Percentiles rank a stretch among this genome's conserved stretches.
Evolutionary conservation across 2,113 vertebrate genomes (phyloP).

Genomic region (Psettodes erumei): DNA sequence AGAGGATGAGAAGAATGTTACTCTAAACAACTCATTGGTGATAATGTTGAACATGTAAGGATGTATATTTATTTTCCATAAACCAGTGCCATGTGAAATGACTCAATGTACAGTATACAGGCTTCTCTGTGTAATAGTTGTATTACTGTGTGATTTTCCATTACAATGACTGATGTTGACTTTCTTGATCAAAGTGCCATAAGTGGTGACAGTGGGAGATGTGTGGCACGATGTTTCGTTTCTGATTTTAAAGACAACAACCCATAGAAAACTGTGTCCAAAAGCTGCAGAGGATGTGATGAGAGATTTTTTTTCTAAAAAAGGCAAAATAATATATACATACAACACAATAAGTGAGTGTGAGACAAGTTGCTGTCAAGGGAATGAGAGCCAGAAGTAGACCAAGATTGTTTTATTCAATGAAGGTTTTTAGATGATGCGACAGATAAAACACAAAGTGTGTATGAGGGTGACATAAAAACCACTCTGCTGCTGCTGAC

Average conservation of each 20-base stretch:
- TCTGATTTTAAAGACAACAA: constrained; percentile 15
- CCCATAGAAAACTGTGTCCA: background rate
- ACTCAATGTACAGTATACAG: constrained; percentile 47
- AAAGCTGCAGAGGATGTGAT: constrained; percentile 12
- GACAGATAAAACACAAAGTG: constrained; percentile 63
- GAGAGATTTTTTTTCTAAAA: constrained; percentile 13
- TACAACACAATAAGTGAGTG: background rate
- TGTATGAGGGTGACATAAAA: constrained; percentile 37
- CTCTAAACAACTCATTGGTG: constrained; percentile 14
- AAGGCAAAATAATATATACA: background rate
- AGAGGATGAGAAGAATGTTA: constrained; percentile 52
- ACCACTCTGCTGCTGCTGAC: constrained; percentile 70
- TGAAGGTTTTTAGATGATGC: constrained; percentile 19
- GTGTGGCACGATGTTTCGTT: constrained; percentile 27
- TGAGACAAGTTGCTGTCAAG: background rate
- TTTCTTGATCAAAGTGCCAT: constrained; percentile 57
- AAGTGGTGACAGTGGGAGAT: constrained; percentile 15
- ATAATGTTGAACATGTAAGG: constrained; percentile 35
- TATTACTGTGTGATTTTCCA: constrained; percentile 31
- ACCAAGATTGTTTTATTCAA: constrained; percentile 16
- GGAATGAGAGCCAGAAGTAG: constrained; percentile 3
- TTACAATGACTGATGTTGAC: constrained; percentile 13
- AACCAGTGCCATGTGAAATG: constrained; percentile 52
- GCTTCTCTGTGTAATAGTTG: constrained; percentile 43
- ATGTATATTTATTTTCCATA: constrained; percentile 67